Evolutionary conservation across 2,797 vertebrate species (phyloP).

Genomic region (Gymnothorax reevesii): DNA sequence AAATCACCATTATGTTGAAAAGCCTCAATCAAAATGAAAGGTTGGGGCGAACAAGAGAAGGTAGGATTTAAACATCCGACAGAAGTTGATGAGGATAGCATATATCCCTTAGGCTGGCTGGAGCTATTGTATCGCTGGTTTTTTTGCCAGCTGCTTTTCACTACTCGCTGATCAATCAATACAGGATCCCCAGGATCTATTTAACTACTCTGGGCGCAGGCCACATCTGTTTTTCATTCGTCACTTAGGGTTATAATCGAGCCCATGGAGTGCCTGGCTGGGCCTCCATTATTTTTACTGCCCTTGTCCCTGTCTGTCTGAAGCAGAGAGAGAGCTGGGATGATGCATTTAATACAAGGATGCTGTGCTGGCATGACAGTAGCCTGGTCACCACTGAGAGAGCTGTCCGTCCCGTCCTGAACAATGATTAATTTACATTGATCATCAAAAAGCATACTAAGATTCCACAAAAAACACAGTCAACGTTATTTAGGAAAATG

Average conservation of each 20-base stretch:
- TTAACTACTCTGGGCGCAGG: constrained; percentile 16
- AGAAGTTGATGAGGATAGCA: constrained; percentile 24
- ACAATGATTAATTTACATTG: background rate
- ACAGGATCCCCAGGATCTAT: constrained; percentile 25
- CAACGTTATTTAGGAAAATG: background rate
- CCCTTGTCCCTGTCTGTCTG: background rate
- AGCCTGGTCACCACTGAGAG: background rate
- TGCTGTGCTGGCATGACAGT: background rate
- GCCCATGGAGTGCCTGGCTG: background rate
- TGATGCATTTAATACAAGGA: background rate
- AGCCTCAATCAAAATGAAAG: constrained; percentile 34
- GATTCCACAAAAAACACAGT: background rate
- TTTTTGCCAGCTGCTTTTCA: constrained; percentile 30
- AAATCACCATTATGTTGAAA: constrained; percentile 14
- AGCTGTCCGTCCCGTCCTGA: background rate
- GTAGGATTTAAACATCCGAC: constrained; percentile 17
- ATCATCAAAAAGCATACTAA: background rate
- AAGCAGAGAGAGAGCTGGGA: background rate
- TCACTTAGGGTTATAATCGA: constrained; percentile 29
- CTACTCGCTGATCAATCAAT: constrained; percentile 30
- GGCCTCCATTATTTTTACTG: constrained; percentile 19
- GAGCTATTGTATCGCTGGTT: constrained; percentile 3
- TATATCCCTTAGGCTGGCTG: constrained; percentile 17
- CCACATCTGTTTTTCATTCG: constrained; percentile 36
- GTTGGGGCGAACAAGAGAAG: background rate